phyloP scores from a whole-genome alignment of 2,888 invertebrate genomes.

The Globia sparganii region DNA sequence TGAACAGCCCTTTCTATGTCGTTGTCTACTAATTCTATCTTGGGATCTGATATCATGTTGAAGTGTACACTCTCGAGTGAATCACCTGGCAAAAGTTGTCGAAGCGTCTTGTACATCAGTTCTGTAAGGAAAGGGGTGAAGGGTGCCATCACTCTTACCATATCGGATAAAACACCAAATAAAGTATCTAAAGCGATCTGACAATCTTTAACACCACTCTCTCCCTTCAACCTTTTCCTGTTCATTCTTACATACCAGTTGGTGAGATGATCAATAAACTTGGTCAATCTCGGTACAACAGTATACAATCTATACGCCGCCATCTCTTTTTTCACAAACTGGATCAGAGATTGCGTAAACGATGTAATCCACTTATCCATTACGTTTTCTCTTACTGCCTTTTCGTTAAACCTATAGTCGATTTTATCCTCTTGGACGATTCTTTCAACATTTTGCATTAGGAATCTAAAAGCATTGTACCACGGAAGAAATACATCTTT shows the following conservation, averaged over 20 bases:
- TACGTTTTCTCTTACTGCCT: slow-evolving; percentile 92
- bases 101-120: slow-evolving; percentile 97
- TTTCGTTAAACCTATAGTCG: slow-evolving; percentile 90
- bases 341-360: slow-evolving; percentile 97
- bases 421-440: slow-evolving; percentile 93
- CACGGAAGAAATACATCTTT: slow-evolving; percentile 99
- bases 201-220: slow-evolving; percentile 95
- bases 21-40: slow-evolving; percentile 93
- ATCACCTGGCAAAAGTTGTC: slow-evolving; percentile 90
- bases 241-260: slow-evolving; percentile 99
- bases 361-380: slow-evolving; percentile 99
- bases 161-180: slow-evolving; percentile 96
- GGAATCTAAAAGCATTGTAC: slow-evolving; percentile 98
- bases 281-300: slow-evolving; percentile 97
- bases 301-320: slow-evolving; percentile 98
- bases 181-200: slow-evolving; percentile 96
- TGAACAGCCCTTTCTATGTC: slow-evolving; percentile 97
- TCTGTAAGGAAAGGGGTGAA: slow-evolving; percentile 99
- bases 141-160: slow-evolving; percentile 98
- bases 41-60: slow-evolving; percentile 95
- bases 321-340: slow-evolving; percentile 98
- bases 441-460: slow-evolving; percentile 97
- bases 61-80: slow-evolving; percentile 96
- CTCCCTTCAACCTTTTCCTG: slow-evolving; percentile 98
- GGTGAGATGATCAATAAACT: slow-evolving; percentile 99